These are phyloP conservation scores for Drosophila fungiperda DNA, from an alignment of 2,888 invertebrate species.

Conservation along the genomic window DNA sequence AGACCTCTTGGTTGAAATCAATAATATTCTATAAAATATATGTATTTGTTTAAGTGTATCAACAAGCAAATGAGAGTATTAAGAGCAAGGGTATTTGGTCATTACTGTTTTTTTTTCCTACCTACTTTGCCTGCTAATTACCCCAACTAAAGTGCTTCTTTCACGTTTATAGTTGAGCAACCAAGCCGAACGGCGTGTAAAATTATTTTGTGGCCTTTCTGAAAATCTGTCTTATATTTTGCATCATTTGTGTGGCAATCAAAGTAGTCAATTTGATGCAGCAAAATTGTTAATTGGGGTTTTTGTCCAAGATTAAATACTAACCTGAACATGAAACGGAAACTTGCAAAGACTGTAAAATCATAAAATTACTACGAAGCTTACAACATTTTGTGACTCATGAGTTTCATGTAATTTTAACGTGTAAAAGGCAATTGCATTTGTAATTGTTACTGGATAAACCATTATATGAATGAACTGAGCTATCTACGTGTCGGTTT, in stretches of 20 bases:
- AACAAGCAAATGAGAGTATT: not conserved
- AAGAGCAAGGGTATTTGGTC: conserved; percentile 12
- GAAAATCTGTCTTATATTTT: conserved; percentile 14
- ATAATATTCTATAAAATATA: too few relatives aligned
- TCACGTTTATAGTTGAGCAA: conserved; percentile 50
- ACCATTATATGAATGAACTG: conserved; percentile 14
- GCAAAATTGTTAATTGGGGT: conserved; percentile 27
- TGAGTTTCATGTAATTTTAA: conserved; percentile 22
- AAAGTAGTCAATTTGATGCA: conserved; percentile 15
- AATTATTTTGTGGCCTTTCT: conserved; percentile 12
- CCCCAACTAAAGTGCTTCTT: conserved; percentile 25
- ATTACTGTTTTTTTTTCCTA: not conserved
- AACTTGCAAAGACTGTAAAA: conserved; percentile 36
- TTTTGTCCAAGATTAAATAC: conserved; percentile 29
- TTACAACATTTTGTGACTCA: conserved; percentile 55
- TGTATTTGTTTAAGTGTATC: not conserved
- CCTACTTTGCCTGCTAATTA: conserved; percentile 46
- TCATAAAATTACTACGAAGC: conserved; percentile 26
- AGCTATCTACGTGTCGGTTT: not conserved
- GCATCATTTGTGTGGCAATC: conserved; percentile 30
- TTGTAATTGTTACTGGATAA: conserved; percentile 22
- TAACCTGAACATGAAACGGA: conserved; percentile 31
- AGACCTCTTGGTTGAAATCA: too few relatives aligned
- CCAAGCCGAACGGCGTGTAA: conserved; percentile 58
- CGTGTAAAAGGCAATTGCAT: conserved; percentile 51